phyloP scores from a whole-genome alignment of 2,113 vertebrate genomes.

The Oreochromis tanganicae region DNA sequence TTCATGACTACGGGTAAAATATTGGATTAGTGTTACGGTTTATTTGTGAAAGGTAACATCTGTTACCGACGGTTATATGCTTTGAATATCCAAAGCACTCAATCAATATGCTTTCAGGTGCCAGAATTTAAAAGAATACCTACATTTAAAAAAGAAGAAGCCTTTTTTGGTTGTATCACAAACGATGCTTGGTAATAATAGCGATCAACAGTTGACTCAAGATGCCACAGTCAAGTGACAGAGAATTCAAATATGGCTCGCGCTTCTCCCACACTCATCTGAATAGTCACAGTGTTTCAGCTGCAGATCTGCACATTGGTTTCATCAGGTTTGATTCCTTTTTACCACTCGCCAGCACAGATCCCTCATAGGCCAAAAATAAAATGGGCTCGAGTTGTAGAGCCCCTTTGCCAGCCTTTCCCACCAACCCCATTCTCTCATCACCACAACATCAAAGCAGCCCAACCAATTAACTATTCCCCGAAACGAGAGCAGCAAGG shows the following conservation, averaged over 20 bases:
- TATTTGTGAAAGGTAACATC: not conserved
- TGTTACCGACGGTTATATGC: not conserved
- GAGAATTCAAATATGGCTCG: not conserved
- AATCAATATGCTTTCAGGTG: not conserved
- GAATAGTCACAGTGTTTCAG: not conserved
- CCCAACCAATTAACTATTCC: constrained; percentile 73
- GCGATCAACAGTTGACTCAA: not conserved
- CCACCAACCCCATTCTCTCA: constrained; percentile 43
- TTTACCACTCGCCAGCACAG: constrained; percentile 11
- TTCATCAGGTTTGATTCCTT: constrained; percentile 53
- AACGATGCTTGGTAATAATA: not conserved
- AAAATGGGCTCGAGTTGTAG: constrained; percentile 31
- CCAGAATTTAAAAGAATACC: not conserved
- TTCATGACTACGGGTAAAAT: not conserved
- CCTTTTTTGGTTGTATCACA: not conserved
- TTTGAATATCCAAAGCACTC: not conserved
- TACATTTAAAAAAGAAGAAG: not conserved
- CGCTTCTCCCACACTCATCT: not conserved
- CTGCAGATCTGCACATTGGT: constrained; percentile 3
- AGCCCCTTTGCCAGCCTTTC: constrained; percentile 28
- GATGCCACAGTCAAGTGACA: not conserved
- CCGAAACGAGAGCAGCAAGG: constrained; percentile 64
- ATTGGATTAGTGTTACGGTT: not conserved
- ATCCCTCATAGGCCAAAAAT: constrained; percentile 52
- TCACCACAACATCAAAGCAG: constrained; percentile 66